Evolutionary conservation across 2,113 vertebrate species (phyloP), one percentile per base, ranked within the genome.

Genomic region (Lasiurus cinereus): DNA sequence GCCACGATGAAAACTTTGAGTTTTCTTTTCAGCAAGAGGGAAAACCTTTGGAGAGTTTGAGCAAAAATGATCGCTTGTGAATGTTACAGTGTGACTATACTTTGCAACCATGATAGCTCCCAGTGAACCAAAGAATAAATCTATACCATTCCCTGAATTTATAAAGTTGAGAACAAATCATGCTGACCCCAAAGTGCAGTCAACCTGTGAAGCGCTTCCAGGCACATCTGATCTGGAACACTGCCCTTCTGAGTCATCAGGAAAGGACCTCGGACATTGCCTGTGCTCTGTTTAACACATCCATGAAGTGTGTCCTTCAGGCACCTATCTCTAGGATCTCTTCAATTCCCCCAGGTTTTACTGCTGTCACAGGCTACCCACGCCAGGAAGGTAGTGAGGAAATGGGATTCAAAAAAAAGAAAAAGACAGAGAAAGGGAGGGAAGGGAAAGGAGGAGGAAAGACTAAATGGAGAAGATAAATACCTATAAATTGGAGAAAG

Each of bases 1-100:
- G n/a, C 3, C 54, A 78, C 0, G 0, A 8, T 59, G n/a, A 83
- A 33, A 91, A 78, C 15, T 39, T 31, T 2, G 11, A 24, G 46
- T 64, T 96, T 85, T 54, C 36, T 93, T 91, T 96, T 94, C 27
- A 56, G 50, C 56, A 88, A 48, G 16, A 90, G 18, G 36, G 56
- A 50, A 88, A 88, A 33, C 76, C 90, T 48, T 80, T n/a, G 48
- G 33, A 95, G 70, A 78, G n/a, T 83, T 64, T 83, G 6, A 83
- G 46, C 67, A 76, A 64, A 39, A 36, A 43, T 4, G 27, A 83
- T 29, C 36, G 46, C 64, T 69, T 6, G 12, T 6, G 36, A 39
- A 5, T 10, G 39, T 48, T 11, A 56, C 3, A 62, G 39, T 9
- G 74, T 79, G 73, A 56, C 36, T 80, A 29, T 21, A 8, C 29